A percentile compares a stretch with the other conserved stretches of the same genome.
phyloP scores from a whole-genome alignment of 2,888 invertebrate genomes.

The Notodonta dromedarius region DNA sequence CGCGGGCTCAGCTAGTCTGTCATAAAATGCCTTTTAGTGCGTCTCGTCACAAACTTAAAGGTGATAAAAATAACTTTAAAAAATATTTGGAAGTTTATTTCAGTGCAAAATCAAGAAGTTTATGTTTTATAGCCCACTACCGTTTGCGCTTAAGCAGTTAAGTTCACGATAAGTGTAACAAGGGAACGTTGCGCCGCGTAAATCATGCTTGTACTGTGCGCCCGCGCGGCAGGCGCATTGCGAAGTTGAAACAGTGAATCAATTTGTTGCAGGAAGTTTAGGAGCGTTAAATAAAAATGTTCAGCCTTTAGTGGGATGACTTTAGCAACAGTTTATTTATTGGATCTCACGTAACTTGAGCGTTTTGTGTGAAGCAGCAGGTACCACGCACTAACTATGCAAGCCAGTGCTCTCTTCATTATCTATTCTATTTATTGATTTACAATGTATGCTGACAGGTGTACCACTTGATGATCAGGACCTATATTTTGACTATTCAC shows the following conservation, averaged over 20 bases:
- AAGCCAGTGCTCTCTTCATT: too few species aligned
- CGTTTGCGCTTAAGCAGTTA: not conserved
- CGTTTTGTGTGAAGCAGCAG: too few species aligned
- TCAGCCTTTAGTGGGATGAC: too few species aligned
- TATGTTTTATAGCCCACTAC: not conserved
- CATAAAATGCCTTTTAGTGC: not conserved
- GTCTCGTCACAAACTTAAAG: not conserved
- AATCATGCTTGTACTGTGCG: constrained; percentile 1
- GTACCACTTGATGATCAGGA: too few species aligned
- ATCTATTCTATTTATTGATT: too few species aligned
- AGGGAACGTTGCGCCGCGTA: constrained; percentile 1
- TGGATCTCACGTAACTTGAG: too few species aligned
- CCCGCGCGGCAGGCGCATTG: not conserved
- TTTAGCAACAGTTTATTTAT: too few species aligned
- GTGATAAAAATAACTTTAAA: not conserved
- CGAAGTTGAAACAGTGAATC: not conserved
- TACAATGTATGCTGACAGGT: too few species aligned
- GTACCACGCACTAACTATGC: too few species aligned
- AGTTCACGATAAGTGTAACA: constrained; percentile 1
- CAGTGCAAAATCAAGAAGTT: not conserved
- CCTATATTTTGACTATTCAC: too few species aligned
- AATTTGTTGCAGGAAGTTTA: not conserved
- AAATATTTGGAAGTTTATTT: not conserved
- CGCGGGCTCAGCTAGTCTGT: not conserved
- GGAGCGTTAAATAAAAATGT: too few species aligned